Percentiles rank a stretch among this genome's conserved stretches.
These are phyloP conservation scores for Tipula confusa DNA, from an alignment of 2,888 invertebrate genomes.

Conservation along the genomic window DNA sequence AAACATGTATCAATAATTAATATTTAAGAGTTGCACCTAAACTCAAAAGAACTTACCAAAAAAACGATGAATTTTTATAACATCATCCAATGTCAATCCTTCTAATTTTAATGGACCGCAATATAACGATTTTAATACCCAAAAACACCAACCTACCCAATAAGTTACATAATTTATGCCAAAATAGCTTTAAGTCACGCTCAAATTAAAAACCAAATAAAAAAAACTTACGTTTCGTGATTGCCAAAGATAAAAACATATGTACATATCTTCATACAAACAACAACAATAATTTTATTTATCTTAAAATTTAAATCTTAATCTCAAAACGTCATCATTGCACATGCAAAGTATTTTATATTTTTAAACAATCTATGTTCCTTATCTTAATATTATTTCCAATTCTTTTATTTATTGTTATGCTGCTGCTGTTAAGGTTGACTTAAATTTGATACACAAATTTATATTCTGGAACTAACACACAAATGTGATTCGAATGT, in stretches of 20 bases:
- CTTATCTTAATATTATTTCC: background rate
- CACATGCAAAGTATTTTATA: background rate
- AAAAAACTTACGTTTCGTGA: background rate
- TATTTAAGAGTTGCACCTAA: too few relatives aligned
- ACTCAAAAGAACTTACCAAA: too few relatives aligned
- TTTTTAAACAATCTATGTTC: background rate
- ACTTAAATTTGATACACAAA: slow-evolving; percentile 20
- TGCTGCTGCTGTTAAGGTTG: background rate
- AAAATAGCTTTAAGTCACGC: background rate
- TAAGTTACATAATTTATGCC: background rate
- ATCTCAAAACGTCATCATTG: background rate
- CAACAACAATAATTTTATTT: background rate
- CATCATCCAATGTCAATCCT: too few relatives aligned
- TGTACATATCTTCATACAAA: background rate
- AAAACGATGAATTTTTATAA: too few relatives aligned
- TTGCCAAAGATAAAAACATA: background rate
- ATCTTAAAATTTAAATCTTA: slow-evolving; percentile 3
- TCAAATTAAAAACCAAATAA: background rate
- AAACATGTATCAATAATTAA: too few relatives aligned
- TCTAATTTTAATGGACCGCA: too few relatives aligned
- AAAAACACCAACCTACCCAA: too few relatives aligned
- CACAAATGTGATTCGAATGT: background rate
- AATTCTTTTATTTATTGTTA: background rate
- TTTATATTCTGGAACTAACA: slow-evolving; percentile 25
- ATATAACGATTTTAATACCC: too few relatives aligned